Conservation (phyloP, 2,113 vertebrate genomes). For the Cinclus cinclus region DNA sequence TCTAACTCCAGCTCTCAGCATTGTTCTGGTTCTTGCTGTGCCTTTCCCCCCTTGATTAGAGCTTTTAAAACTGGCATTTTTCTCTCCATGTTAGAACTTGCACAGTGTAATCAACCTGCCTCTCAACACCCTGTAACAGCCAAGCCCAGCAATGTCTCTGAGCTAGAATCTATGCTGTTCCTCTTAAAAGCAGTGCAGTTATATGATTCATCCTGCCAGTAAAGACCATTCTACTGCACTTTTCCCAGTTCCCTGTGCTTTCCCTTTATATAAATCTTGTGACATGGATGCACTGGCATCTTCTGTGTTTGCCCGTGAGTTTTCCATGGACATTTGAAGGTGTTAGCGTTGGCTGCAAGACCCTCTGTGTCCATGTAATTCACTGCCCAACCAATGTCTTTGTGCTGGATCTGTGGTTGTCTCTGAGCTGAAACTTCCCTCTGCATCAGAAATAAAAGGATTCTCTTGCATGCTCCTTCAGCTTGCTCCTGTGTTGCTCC, state of each 20-base stretch:
- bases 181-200: not conserved
- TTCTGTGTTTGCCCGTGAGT: not conserved
- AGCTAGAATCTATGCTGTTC: not conserved
- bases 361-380: not conserved
- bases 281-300: not conserved
- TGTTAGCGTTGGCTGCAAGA: not conserved
- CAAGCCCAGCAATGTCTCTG: not conserved
- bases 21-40: constrained; percentile 29
- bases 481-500: not conserved
- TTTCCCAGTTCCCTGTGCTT: constrained; percentile 34
- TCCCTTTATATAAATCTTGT: not conserved
- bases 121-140: constrained; percentile 8
- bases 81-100: not conserved
- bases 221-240: not conserved
- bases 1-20: not conserved
- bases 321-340: not conserved
- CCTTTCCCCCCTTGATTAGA: constrained; percentile 25
- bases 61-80: constrained; percentile 19
- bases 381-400: not conserved
- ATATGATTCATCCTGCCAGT: constrained; percentile 23
- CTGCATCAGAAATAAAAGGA: not conserved
- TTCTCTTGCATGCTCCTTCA: not conserved
- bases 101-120: constrained; percentile 29
- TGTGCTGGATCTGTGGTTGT: not conserved
- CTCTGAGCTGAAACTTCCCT: not conserved